Evolutionary conservation across 2,113 vertebrate species (phyloP).

Genomic region (Taxidea taxus): DNA sequence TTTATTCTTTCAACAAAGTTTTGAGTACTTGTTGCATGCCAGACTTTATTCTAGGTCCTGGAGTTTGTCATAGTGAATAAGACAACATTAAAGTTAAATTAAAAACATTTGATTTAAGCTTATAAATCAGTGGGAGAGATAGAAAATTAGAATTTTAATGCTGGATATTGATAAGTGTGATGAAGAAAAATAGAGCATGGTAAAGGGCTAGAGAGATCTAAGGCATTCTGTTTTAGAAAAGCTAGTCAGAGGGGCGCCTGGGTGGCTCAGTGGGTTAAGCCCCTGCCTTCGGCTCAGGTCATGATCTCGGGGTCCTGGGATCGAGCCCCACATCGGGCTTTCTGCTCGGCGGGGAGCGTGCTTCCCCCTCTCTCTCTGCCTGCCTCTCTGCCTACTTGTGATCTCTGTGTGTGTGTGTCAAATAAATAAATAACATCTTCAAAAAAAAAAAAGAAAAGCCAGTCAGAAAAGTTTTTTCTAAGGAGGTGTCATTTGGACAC

Average conservation of each 20-base stretch:
- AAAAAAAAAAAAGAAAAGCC: too few relatives aligned
- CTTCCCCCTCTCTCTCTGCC: too few relatives aligned
- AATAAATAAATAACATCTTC: too few relatives aligned
- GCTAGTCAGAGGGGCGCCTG: neutral
- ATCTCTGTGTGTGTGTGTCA: too few relatives aligned
- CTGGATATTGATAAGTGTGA: neutral
- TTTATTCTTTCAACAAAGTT: neutral
- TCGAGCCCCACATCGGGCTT: too few relatives aligned
- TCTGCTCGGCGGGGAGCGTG: too few relatives aligned
- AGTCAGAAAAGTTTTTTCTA: neutral
- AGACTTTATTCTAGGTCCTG: neutral
- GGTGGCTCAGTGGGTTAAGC: too few relatives aligned
- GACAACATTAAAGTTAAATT: neutral
- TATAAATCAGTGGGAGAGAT: neutral
- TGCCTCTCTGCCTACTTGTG: too few relatives aligned
- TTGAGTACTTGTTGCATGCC: neutral
- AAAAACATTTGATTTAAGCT: neutral
- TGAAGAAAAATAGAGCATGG: neutral
- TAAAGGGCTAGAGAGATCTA: neutral
- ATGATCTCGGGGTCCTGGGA: too few relatives aligned
- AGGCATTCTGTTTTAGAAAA: conserved; percentile 5
- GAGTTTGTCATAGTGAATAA: neutral
- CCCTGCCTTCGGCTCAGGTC: too few relatives aligned
- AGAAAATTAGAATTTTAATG: neutral
- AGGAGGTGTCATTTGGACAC: neutral